Conservation (phyloP, 2,113 vertebrate genomes). For the Cyphomyrus discorhynchus region DNA sequence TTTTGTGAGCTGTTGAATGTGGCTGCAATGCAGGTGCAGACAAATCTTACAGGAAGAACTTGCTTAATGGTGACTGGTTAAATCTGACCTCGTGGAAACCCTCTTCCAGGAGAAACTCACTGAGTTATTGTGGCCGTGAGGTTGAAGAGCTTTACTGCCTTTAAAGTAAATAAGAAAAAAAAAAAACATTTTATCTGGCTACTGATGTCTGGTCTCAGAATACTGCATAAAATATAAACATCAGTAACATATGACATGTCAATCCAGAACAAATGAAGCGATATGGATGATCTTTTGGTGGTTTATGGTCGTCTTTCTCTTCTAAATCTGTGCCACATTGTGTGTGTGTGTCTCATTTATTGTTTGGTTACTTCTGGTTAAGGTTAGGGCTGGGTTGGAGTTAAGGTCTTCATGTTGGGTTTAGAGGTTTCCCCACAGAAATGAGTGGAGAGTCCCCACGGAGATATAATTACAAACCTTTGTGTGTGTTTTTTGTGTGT, state of each 20-base stretch:
- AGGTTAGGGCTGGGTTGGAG: too few species aligned
- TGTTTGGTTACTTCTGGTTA: too few species aligned
- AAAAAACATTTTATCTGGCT: background rate
- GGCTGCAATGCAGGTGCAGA: slow-evolving; percentile 44
- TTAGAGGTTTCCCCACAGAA: too few species aligned
- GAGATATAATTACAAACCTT: too few species aligned
- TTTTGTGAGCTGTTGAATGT: slow-evolving; percentile 57
- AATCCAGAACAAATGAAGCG: background rate
- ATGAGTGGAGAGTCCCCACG: too few species aligned
- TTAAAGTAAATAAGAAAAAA: background rate
- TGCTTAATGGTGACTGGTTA: background rate
- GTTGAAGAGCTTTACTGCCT: background rate
- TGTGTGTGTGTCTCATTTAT: background rate
- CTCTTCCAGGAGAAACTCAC: background rate
- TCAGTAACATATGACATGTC: background rate
- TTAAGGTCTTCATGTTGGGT: too few species aligned
- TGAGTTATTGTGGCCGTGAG: background rate
- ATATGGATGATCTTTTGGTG: background rate
- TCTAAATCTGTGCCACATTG: slow-evolving; percentile 1
- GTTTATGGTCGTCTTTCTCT: background rate
- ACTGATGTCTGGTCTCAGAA: background rate
- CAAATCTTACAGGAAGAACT: slow-evolving; percentile 45
- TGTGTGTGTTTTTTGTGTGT: background rate
- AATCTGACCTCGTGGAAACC: background rate
- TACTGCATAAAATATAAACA: background rate